phyloP scores from a whole-genome alignment of 1,140 invertebrate species.

The Orussus abietinus region DNA sequence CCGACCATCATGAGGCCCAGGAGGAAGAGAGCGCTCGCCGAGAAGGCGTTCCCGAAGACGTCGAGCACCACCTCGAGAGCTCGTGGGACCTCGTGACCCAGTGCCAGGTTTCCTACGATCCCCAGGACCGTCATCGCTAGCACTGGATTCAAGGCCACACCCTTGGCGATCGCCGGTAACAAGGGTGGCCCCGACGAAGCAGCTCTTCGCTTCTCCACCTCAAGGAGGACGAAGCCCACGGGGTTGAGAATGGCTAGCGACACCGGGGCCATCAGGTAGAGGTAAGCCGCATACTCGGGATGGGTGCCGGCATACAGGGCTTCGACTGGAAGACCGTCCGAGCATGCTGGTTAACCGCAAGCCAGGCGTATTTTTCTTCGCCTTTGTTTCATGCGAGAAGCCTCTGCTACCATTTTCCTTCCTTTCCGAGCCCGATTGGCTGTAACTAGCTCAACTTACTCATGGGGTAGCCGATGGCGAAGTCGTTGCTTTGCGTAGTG shows the following conservation, averaged over 20 bases:
- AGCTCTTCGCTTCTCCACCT: slow-evolving; percentile 57
- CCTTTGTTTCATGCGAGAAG: no score
- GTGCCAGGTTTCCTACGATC: slow-evolving; percentile 80
- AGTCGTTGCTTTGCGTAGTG: slow-evolving; percentile 96
- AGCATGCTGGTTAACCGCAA: no score
- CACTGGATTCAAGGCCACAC: slow-evolving; percentile 83
- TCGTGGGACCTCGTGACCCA: slow-evolving; percentile 71
- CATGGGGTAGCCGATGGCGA: slow-evolving; percentile 95
- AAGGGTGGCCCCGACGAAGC: no score
- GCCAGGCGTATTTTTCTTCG: no score
- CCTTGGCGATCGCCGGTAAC: slow-evolving; percentile 61
- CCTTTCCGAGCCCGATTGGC: no score
- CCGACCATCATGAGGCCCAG: slow-evolving; percentile 92
- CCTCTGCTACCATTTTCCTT: no score
- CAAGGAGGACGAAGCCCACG: slow-evolving; percentile 85
- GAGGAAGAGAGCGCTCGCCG: slow-evolving; percentile 85
- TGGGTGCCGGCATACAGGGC: slow-evolving; percentile 74
- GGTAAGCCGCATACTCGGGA: slow-evolving; percentile 84
- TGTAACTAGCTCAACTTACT: no score
- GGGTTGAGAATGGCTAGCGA: slow-evolving; percentile 91
- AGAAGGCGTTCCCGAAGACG: slow-evolving; percentile 83
- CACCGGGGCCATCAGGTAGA: slow-evolving; percentile 93
- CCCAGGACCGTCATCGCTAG: slow-evolving; percentile 91
- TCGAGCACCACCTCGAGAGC: slow-evolving; percentile 73
- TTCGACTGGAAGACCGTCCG: slow-evolving; percentile 66